A percentile compares a stretch with the other conserved stretches of the same genome.
Conservation (phyloP, 2,888 invertebrate species). For the Cerastoderma edule region DNA sequence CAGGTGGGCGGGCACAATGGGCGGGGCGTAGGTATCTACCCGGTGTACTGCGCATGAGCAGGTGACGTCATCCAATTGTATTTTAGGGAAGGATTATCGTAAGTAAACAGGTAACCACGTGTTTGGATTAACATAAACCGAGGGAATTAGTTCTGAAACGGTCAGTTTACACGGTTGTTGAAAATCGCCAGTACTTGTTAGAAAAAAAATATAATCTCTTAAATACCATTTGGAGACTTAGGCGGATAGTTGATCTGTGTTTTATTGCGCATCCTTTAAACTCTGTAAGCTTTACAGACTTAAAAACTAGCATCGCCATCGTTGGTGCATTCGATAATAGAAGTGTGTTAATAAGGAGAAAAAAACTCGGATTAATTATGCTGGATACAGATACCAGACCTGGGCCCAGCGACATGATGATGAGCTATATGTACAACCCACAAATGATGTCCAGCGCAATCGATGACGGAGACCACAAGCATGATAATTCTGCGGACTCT, state of each 20-base stretch:
- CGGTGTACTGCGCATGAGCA: slow-evolving; percentile 54
- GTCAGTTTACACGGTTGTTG: slow-evolving; percentile 39
- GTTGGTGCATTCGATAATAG: too few relatives aligned
- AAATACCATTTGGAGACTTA: slow-evolving; percentile 11
- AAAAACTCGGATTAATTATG: slow-evolving; percentile 55
- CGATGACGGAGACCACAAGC: slow-evolving; percentile 45
- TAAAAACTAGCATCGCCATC: too few relatives aligned
- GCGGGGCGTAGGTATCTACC: slow-evolving; percentile 50
- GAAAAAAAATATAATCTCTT: slow-evolving; percentile 22
- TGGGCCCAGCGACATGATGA: slow-evolving; percentile 47
- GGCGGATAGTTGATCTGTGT: too few relatives aligned
- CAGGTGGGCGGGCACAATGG: slow-evolving; percentile 23
- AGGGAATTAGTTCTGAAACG: slow-evolving; percentile 56
- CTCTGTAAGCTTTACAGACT: too few relatives aligned
- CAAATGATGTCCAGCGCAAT: slow-evolving; percentile 39
- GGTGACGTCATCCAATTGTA: slow-evolving; percentile 24
- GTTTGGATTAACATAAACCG: slow-evolving; percentile 61
- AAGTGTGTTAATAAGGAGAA: too few relatives aligned
- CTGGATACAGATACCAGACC: slow-evolving; percentile 56
- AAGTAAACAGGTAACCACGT: slow-evolving; percentile 64
- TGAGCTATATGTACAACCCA: slow-evolving; percentile 59
- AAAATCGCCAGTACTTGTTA: slow-evolving; percentile 28
- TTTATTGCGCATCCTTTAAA: too few relatives aligned
- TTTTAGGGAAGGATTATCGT: slow-evolving; percentile 57
- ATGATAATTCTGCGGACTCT: slow-evolving; percentile 47